Percentiles rank a stretch among this genome's conserved stretches.
Evolutionary conservation across 2,888 invertebrate species (phyloP).

Genomic region (Seira ritae): DNA sequence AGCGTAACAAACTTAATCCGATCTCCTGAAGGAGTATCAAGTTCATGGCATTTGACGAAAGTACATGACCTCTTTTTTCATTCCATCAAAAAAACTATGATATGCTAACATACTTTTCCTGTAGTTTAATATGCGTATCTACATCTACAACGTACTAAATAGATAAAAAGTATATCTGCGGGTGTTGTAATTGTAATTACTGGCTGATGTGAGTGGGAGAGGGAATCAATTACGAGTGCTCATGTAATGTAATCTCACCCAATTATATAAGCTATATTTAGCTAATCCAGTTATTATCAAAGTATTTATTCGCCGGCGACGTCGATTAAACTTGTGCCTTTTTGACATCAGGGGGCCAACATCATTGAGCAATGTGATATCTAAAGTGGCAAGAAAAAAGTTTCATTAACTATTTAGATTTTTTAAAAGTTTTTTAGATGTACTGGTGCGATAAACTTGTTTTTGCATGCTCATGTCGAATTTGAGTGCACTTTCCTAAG

Average conservation of each 20-base stretch:
- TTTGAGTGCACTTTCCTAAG: neutral
- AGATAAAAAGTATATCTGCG: too few relatives aligned
- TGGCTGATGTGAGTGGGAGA: too few relatives aligned
- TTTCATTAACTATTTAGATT: neutral
- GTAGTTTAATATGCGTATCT: too few relatives aligned
- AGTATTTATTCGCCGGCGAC: neutral
- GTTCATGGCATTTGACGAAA: conserved; percentile 3
- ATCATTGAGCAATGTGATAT: neutral
- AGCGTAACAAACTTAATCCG: too few relatives aligned
- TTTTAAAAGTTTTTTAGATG: too few relatives aligned
- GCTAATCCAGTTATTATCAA: neutral
- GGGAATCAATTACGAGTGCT: too few relatives aligned
- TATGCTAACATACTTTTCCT: too few relatives aligned
- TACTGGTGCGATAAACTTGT: neutral
- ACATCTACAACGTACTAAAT: too few relatives aligned
- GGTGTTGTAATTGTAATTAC: too few relatives aligned
- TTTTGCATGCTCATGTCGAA: neutral
- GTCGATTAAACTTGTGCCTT: neutral
- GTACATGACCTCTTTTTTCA: neutral
- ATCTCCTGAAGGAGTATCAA: neutral
- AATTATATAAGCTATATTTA: too few relatives aligned
- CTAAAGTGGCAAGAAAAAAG: neutral
- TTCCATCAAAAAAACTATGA: too few relatives aligned
- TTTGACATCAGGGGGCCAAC: conserved; percentile 1
- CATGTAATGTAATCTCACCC: too few relatives aligned